These are phyloP conservation scores for Acanthochromis polyacanthus DNA, from an alignment of 2,113 vertebrate genomes.

Conservation along the genomic window DNA sequence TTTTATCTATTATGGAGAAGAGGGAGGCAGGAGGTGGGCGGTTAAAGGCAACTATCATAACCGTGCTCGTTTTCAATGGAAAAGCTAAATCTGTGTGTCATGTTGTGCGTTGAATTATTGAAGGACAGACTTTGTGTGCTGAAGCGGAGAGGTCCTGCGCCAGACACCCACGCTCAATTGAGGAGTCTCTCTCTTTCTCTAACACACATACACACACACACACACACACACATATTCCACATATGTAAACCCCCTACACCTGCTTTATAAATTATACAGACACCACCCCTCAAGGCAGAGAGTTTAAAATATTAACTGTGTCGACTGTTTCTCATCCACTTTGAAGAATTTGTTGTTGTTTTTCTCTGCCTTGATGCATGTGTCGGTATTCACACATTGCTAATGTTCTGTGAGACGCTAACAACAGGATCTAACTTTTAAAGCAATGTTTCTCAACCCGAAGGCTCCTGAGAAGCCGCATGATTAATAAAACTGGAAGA, in stretches of 20 bases:
- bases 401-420: neutral
- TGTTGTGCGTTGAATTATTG: constrained; percentile 57
- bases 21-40: neutral
- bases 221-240: neutral
- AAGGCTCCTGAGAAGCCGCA: no score
- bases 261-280: constrained; percentile 74
- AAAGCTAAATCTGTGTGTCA: constrained; percentile 59
- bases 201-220: neutral
- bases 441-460: no score
- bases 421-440: no score
- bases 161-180: neutral
- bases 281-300: constrained; percentile 55
- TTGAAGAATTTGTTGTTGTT: constrained; percentile 30
- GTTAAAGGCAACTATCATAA: constrained; percentile 41
- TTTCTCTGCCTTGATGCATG: neutral
- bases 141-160: constrained; percentile 17
- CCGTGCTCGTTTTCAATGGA: constrained; percentile 45
- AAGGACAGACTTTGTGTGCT: constrained; percentile 35
- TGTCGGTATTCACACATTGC: neutral
- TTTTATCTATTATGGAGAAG: constrained; percentile 51
- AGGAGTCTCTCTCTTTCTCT: neutral
- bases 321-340: constrained; percentile 52
- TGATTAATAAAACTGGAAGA: neutral
- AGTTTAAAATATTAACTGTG: constrained; percentile 75
- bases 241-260: constrained; percentile 11